Base-by-base conservation (phyloP, 2,888 invertebrate species). In the Orthosia gracilis region DNA sequence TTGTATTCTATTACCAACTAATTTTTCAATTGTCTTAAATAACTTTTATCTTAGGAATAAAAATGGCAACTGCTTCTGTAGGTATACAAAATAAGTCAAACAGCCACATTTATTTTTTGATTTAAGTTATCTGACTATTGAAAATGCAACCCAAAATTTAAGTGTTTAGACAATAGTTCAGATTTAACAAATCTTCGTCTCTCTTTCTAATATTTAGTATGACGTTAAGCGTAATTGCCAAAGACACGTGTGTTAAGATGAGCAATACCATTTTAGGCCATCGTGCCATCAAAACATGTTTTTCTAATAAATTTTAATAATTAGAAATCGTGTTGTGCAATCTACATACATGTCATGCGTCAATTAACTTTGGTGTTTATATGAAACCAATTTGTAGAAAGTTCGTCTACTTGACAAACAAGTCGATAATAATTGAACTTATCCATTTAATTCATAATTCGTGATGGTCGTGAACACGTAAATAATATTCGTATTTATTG, bases 291-390 rank as follows among this genome's bases (percentile, higher is more conserved):
- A 57, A 81, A 83, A 83, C 84, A 84, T 82, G 83, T 78, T 80
- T 77, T 76, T 80, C 80, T 82, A 79, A 80, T 86, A 76, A 74
- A 72, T 82, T 71, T 80, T 86, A 85, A 84, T 83, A 79, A 85
- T 88, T 90, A 92, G 91, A 92, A 92, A 93, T 89, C 80, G 82
- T 68, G 90, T 92, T 92, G 86, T 89, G 90, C 86, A 92, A 92
- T 87, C 85, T 78, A 87, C 81, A 88, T 89, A 89, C 86, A 90
- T 90, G 91, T 90, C 90, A 88, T 83, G 84, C 88, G 84, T 87
- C 90, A 89, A 92, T 91, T 90, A 89, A 86, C 70, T 55, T 61
- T 76, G 78, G 73, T 84, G 87, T 85, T 87, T 87, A 87, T 87
- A 82, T 81, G 40, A 78, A 75, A 84, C 85, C 87, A 87, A 91